These are phyloP conservation scores for Probaryconus sp. DNA, from an alignment of 1,140 invertebrate species.

Conservation along the genomic window DNA sequence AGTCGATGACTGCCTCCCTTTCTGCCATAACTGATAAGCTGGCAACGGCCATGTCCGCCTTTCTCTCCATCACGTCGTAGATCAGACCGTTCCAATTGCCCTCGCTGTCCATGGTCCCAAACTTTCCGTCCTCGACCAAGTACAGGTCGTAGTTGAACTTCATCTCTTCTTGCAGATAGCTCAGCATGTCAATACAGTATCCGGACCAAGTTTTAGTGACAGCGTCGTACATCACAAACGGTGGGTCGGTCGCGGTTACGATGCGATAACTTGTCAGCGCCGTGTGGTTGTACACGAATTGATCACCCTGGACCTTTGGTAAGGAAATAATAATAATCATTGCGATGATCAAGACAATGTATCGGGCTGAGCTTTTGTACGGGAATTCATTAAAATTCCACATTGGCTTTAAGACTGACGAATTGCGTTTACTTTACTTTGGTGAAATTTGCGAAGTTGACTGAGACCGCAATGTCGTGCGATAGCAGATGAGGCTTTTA, in stretches of 20 bases:
- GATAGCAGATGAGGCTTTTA: no score
- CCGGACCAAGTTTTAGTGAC: slow-evolving; percentile 86
- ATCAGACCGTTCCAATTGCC: slow-evolving; percentile 96
- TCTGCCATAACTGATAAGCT: slow-evolving; percentile 96
- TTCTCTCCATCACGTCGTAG: slow-evolving; percentile 92
- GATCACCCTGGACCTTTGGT: slow-evolving; percentile 81
- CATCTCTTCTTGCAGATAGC: slow-evolving; percentile 88
- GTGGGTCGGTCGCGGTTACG: slow-evolving; percentile 88
- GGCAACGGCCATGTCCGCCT: slow-evolving; percentile 92
- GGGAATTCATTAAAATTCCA: background rate
- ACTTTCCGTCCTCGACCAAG: slow-evolving; percentile 86
- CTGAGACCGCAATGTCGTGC: background rate
- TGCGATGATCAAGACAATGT: background rate
- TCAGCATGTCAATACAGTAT: slow-evolving; percentile 95
- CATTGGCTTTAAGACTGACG: background rate
- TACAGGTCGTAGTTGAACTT: slow-evolving; percentile 94
- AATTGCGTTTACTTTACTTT: background rate
- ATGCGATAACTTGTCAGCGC: slow-evolving; percentile 89
- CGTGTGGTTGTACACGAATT: slow-evolving; percentile 85
- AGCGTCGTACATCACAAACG: slow-evolving; percentile 89
- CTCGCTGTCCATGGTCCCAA: slow-evolving; percentile 91
- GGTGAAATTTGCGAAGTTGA: background rate
- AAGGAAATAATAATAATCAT: slow-evolving; percentile 66
- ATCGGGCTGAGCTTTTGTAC: background rate
- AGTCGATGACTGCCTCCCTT: slow-evolving; percentile 95